phyloP scores from a whole-genome alignment of 2,797 vertebrate species.

The Pteronotus mesoamericanus region DNA sequence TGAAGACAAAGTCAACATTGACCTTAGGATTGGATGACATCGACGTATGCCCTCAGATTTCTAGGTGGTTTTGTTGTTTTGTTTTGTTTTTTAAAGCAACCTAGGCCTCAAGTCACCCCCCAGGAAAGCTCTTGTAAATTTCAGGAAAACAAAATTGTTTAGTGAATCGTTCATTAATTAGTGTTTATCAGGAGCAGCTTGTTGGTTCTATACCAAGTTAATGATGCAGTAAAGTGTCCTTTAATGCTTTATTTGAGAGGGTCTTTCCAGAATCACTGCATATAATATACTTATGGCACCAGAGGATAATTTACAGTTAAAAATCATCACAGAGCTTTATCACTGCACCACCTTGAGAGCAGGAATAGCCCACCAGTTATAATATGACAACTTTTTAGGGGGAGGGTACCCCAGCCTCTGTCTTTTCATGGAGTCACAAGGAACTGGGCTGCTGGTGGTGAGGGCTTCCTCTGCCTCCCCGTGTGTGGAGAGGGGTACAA shows the following conservation, averaged over 20 bases:
- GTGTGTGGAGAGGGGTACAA: accelerated
- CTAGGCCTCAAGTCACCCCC: not conserved
- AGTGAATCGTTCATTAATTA: not conserved
- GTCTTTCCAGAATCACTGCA: not conserved
- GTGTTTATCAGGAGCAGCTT: not conserved
- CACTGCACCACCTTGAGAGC: not conserved
- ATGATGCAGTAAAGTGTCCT: not conserved
- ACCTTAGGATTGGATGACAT: not conserved
- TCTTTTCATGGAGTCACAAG: not conserved
- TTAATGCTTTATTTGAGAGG: not conserved
- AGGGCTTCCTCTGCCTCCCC: not conserved
- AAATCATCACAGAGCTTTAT: not conserved
- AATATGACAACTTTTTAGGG: not conserved
- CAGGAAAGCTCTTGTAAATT: not conserved
- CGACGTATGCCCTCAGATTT: not conserved
- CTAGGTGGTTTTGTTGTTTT: not conserved
- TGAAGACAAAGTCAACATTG: not conserved
- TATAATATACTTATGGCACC: not conserved
- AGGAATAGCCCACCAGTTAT: not conserved
- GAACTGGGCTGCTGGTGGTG: not conserved
- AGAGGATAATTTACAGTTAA: not conserved
- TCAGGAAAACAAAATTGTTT: not conserved
- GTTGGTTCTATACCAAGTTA: not conserved
- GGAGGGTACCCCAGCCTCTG: not conserved
- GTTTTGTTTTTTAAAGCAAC: not conserved